Conservation (phyloP, 2,113 vertebrate genomes). For the Aptenodytes forsteri region DNA sequence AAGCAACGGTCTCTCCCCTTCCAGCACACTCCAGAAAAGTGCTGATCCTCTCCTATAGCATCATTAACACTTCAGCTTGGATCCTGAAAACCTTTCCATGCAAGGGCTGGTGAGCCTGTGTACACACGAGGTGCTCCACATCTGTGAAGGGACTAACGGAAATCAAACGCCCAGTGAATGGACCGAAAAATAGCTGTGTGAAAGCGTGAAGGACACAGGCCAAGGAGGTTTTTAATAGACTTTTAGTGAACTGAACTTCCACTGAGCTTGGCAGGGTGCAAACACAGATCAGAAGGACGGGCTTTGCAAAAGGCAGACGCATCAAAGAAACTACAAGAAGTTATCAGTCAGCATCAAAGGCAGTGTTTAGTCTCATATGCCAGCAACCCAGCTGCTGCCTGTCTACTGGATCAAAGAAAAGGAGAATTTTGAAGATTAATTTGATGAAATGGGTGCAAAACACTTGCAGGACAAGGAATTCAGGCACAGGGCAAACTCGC, state of each 20-base stretch:
- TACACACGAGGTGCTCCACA: not conserved
- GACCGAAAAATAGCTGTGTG: not conserved
- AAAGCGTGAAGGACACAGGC: not conserved
- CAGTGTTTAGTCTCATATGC: not conserved
- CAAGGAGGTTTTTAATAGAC: not conserved
- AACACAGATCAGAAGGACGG: not conserved
- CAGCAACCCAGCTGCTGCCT: not conserved
- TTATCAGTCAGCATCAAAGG: not conserved
- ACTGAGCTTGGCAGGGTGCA: not conserved
- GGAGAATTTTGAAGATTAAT: not conserved
- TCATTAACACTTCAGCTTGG: not conserved
- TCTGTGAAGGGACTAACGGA: not conserved
- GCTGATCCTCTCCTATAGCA: not conserved
- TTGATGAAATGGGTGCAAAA: not conserved
- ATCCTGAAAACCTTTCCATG: not conserved
- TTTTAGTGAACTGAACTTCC: not conserved
- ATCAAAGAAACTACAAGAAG: not conserved
- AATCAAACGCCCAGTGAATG: not conserved
- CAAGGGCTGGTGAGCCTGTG: not conserved
- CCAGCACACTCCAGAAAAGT: not conserved
- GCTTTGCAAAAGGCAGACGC: not conserved
- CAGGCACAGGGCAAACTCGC: not conserved
- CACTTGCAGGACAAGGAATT: not conserved
- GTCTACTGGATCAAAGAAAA: not conserved
- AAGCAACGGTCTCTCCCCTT: not conserved